Evolutionary conservation across 1,140 invertebrate species (phyloP).

Genomic region (Heliconius eleuchia): DNA sequence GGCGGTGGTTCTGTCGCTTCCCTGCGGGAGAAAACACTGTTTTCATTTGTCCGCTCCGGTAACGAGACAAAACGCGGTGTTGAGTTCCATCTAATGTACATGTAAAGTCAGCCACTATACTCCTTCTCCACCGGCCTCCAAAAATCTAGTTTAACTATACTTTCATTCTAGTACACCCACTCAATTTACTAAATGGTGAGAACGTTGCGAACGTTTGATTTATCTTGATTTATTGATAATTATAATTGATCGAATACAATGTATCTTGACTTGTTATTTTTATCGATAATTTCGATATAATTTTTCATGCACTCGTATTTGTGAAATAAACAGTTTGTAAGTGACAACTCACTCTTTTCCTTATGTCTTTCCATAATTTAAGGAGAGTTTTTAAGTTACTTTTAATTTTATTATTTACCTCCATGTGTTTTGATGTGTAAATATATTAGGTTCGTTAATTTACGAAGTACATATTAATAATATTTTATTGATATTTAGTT

Average conservation of each 20-base stretch:
- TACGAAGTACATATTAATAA: too few species aligned
- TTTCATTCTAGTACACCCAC: background rate
- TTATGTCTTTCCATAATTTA: too few species aligned
- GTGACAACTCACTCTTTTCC: background rate
- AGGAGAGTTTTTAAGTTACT: too few species aligned
- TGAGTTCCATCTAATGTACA: background rate
- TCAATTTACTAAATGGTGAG: background rate
- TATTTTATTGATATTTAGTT: too few species aligned
- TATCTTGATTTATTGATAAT: constrained; percentile 13
- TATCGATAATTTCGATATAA: background rate
- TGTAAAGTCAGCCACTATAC: too few species aligned
- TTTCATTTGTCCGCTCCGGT: background rate
- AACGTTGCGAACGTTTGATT: background rate
- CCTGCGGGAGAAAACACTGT: background rate
- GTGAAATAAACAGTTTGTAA: background rate
- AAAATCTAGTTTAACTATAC: background rate
- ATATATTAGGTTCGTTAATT: too few species aligned
- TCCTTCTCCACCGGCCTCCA: background rate
- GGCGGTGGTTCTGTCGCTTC: too few species aligned
- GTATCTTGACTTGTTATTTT: background rate
- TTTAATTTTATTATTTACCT: too few species aligned
- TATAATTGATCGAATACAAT: constrained; percentile 2
- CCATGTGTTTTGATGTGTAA: too few species aligned
- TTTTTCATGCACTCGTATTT: background rate
- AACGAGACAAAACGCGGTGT: background rate